Conservation (phyloP, 2,113 vertebrate species). For the Antechinus stuartii region DNA sequence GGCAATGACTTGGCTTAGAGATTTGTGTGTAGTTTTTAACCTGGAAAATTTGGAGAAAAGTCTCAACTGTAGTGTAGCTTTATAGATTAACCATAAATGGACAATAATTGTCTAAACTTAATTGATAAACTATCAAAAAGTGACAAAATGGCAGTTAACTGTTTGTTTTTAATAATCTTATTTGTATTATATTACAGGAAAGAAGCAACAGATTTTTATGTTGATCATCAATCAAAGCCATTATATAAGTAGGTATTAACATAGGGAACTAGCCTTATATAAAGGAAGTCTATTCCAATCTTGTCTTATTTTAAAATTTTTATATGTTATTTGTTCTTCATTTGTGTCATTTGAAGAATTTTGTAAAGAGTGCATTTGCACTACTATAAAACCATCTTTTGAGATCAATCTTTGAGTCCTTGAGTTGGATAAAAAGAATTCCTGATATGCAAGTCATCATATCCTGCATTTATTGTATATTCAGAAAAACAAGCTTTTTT, state of each 20-base stretch:
- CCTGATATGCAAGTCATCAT: not conserved
- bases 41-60: slow-evolving; percentile 24
- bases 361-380: slow-evolving; percentile 9
- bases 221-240: slow-evolving; percentile 92
- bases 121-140: not conserved
- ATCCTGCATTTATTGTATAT: not conserved
- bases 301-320: slow-evolving; percentile 2
- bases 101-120: not conserved
- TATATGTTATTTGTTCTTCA: rapidly evolving
- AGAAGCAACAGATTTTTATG: slow-evolving; percentile 93
- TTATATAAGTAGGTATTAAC: slow-evolving; percentile 92
- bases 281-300: not conserved
- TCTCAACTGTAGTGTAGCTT: slow-evolving; percentile 15
- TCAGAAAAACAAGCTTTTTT: slow-evolving; percentile 30
- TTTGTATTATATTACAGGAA: slow-evolving; percentile 89
- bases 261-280: not conserved
- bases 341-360: slow-evolving; percentile 12
- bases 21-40: not conserved
- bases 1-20: not conserved
- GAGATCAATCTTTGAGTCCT: not conserved
- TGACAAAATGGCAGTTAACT: not conserved
- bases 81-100: not conserved
- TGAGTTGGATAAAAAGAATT: slow-evolving; percentile 37
- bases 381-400: slow-evolving; percentile 5
- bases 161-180: slow-evolving; percentile 23